These are phyloP conservation scores for Suncus etruscus DNA, from an alignment of 2,113 vertebrate genomes.

Conservation along the genomic window DNA sequence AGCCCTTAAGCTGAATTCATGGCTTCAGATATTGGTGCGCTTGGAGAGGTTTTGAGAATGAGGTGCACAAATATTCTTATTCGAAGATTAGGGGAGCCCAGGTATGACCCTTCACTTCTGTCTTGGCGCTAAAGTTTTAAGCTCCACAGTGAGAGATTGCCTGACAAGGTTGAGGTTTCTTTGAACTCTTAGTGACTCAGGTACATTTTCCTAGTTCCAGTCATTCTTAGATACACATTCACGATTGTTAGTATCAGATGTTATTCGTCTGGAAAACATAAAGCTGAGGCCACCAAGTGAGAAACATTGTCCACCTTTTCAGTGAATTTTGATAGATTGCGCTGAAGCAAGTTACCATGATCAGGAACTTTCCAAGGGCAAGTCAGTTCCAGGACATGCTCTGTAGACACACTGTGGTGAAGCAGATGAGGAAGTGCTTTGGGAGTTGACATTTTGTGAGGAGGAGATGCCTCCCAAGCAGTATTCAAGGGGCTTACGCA, in stretches of 20 bases:
- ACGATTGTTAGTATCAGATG: background rate
- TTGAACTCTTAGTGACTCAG: background rate
- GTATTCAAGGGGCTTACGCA: too few species aligned
- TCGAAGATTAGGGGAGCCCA: background rate
- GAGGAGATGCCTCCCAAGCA: too few species aligned
- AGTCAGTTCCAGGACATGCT: background rate
- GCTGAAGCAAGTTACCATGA: background rate
- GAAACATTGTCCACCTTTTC: background rate
- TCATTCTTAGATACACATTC: background rate
- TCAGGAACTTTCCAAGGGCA: background rate
- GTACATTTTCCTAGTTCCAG: background rate
- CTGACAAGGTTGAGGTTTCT: background rate
- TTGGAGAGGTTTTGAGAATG: background rate
- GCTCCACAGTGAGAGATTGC: background rate
- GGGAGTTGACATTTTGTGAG: background rate
- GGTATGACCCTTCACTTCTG: background rate
- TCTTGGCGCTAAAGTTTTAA: background rate
- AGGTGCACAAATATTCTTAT: background rate
- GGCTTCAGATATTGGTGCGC: background rate
- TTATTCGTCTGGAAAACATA: background rate
- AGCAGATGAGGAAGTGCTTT: background rate
- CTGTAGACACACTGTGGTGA: background rate
- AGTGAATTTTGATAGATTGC: conserved; percentile 11
- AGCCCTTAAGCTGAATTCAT: background rate
- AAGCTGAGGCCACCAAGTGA: background rate